These are phyloP conservation scores for Pseudomyrmex cubaensis DNA, from an alignment of 1,140 invertebrate species.

Conservation along the genomic window DNA sequence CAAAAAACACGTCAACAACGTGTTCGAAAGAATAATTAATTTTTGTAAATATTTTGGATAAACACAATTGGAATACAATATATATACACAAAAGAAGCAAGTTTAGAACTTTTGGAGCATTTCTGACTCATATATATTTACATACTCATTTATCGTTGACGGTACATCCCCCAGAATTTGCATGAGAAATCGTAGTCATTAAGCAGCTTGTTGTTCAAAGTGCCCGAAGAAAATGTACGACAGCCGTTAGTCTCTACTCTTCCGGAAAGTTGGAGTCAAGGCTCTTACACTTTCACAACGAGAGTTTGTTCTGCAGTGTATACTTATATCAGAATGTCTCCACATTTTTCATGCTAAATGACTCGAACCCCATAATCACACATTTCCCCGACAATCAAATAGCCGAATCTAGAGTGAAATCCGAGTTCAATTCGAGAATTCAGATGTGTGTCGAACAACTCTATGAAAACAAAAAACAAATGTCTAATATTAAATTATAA, in stretches of 20 bases:
- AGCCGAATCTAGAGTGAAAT: slow-evolving; percentile 4
- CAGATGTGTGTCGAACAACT: not conserved
- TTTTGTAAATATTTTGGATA: slow-evolving; percentile 13
- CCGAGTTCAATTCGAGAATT: not conserved
- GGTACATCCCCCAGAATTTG: slow-evolving; percentile 10
- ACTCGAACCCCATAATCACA: not conserved
- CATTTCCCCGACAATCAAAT: not conserved
- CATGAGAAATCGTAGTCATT: not conserved
- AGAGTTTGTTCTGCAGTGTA: not conserved
- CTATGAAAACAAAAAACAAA: not conserved
- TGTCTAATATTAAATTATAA: not conserved
- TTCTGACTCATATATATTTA: slow-evolving; percentile 32
- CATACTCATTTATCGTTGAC: not conserved
- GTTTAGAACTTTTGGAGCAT: not conserved
- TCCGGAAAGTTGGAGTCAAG: not conserved
- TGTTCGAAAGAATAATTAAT: not conserved
- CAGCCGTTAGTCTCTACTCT: not conserved
- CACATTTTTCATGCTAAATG: not conserved
- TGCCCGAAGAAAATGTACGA: not conserved
- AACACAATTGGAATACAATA: slow-evolving; percentile 24
- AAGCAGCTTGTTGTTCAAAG: not conserved
- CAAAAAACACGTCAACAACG: not conserved
- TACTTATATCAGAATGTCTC: slow-evolving; percentile 13
- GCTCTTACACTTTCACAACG: not conserved
- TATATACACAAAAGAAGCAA: not conserved